Base-by-base conservation (phyloP, 1,140 invertebrate species). In the Adelges cooleyi region DNA sequence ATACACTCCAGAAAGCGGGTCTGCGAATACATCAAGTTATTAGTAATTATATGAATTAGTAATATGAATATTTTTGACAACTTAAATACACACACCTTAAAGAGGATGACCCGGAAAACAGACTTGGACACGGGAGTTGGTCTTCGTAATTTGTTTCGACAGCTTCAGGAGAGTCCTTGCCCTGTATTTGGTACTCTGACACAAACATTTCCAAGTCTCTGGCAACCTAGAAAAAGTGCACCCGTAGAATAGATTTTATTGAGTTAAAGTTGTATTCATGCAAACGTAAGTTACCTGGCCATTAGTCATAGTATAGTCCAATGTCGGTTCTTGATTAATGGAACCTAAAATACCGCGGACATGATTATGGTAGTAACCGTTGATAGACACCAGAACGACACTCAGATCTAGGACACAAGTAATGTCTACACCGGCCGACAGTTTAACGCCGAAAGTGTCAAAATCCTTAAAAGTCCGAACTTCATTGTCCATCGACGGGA, bases 321-420 rank as follows among this genome's bases (percentile, higher is more conserved):
- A 90, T 71, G 78, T 86, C 5, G 82, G 82, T 72, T 96, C 93
- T 69, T 89, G 85, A 78, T 95, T 90, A 42, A 85, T 89, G 68
- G 89, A 89, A 67, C 92, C 92, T 8, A 95, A 77, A 22, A 96
- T 79, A 70, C 93, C 92, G 18, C 84, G 83, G 0, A 87, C 77
- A 72, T 87, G 90, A 66, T 86, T 87, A 53, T 85, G 84, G 74
- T 93, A 91, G 77, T 81, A 89, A 18, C 85, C 89, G 71, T 82
- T 82, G 1, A 89, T 76, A 69, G 77, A 74, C 3, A 90, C 68
- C 67, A 79, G 77, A 71, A 87, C 89, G 38, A 83, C 75, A 73
- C 84, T 74, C 9, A 81, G 73, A 65, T 79, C 76, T 17, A 71
- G 69, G 2, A 73, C 73, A 71, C 84, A 86, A 62, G 73, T 73